phyloP scores from a whole-genome alignment of 2,797 vertebrate genomes.

The Falco cherrug region DNA sequence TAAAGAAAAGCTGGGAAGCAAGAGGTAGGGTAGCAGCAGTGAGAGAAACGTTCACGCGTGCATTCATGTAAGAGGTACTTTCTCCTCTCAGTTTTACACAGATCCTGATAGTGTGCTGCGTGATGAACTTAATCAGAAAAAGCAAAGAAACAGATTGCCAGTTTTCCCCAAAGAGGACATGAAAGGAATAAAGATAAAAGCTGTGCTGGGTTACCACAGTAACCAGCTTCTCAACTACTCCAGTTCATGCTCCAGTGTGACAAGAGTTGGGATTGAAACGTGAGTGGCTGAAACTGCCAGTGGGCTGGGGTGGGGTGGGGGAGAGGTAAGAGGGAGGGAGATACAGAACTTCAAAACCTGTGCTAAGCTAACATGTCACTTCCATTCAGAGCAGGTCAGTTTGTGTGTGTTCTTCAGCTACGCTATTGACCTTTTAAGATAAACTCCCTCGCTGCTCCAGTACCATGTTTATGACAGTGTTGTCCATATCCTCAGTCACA shows the following conservation, averaged over 20 bases:
- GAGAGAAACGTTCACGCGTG: neutral
- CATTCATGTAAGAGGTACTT: neutral
- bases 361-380: neutral
- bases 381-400: neutral
- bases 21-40: neutral
- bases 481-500: accelerated
- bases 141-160: constrained; percentile 40
- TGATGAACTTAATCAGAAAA: neutral
- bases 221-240: constrained; percentile 30
- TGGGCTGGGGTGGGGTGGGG: neutral
- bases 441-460: neutral
- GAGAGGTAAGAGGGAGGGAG: neutral
- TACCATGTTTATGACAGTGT: neutral
- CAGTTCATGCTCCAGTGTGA: neutral
- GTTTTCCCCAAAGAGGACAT: constrained; percentile 34
- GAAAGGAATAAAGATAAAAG: constrained; percentile 47
- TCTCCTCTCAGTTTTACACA: neutral
- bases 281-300: neutral
- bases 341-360: neutral
- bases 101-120: neutral
- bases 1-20: neutral
- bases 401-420: neutral
- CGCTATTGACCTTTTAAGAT: neutral
- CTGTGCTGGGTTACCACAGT: constrained; percentile 42
- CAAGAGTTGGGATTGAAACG: neutral